Conservation (phyloP, 2,113 vertebrate genomes). For the Psephotus haematonotus region DNA sequence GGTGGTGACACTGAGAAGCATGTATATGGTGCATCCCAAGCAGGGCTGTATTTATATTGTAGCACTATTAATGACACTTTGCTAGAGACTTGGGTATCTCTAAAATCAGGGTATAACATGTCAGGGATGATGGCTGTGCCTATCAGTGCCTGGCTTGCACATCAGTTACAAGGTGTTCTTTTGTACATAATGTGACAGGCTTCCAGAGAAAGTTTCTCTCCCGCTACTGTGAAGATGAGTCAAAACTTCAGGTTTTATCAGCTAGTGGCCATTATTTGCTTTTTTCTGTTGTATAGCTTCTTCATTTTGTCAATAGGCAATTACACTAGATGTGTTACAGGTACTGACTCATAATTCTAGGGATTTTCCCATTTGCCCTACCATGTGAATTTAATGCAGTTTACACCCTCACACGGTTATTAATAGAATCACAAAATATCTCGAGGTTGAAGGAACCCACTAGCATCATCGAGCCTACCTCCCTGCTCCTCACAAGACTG, state of each 20-base stretch:
- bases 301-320: not conserved
- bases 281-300: not conserved
- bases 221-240: not conserved
- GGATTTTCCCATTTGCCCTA: not conserved
- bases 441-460: not conserved
- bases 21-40: accelerated
- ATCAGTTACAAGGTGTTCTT: accelerated
- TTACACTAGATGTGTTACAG: not conserved
- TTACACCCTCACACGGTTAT: not conserved
- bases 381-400: not conserved
- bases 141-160: not conserved
- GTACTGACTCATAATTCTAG: not conserved
- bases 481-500: not conserved
- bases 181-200: not conserved
- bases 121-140: not conserved
- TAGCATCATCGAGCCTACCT: not conserved
- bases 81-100: not conserved
- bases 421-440: not conserved
- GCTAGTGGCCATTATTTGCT: no score
- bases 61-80: not conserved
- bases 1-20: not conserved
- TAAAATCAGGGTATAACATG: accelerated
- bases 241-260: not conserved
- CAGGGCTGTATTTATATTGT: not conserved
- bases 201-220: not conserved